Evolutionary conservation across 1,140 invertebrate genomes (phyloP).

Genomic region (Saxidomus purpurata): DNA sequence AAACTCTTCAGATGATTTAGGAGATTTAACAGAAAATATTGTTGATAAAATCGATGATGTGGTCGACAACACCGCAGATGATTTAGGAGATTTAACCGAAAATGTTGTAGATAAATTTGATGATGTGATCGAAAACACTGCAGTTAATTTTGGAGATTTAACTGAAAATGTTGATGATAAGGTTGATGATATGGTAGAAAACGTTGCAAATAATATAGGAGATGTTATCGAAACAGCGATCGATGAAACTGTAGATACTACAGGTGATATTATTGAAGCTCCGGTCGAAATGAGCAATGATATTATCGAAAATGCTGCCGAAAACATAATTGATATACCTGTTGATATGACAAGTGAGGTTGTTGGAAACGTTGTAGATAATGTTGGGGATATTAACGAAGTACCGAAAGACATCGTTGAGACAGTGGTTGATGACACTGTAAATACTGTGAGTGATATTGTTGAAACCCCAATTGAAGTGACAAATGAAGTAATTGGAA

Average conservation of each 20-base stretch:
- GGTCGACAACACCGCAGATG: neutral
- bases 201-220: neutral
- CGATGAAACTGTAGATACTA: neutral
- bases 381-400: neutral
- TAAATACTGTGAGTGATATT: neutral
- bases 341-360: neutral
- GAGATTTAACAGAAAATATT: neutral
- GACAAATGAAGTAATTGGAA: slow-evolving; percentile 21
- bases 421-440: neutral
- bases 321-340: neutral
- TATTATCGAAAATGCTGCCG: neutral
- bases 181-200: neutral
- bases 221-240: neutral
- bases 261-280: neutral
- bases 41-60: neutral
- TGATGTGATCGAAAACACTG: slow-evolving; percentile 19
- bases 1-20: no score
- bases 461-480: neutral
- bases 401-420: neutral
- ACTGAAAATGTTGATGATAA: neutral
- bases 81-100: neutral
- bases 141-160: no score
- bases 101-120: neutral
- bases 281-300: neutral
- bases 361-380: neutral